phyloP scores from a whole-genome alignment of 1,140 invertebrate genomes.

The Caenorhabditis tropicalis region DNA sequence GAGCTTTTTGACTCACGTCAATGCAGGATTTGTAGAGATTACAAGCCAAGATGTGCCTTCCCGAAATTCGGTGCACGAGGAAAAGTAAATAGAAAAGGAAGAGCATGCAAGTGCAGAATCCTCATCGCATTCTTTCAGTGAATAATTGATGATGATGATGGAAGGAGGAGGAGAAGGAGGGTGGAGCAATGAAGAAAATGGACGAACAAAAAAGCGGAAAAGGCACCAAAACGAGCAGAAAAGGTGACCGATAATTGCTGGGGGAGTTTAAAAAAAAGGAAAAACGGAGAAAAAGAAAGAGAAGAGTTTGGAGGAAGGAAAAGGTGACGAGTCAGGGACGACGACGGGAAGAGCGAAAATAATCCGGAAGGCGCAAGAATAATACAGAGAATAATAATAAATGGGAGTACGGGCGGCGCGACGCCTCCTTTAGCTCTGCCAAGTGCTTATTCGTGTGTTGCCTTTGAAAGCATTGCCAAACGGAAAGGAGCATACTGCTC shows the following conservation, averaged over 20 bases:
- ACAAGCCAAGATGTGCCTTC: background rate
- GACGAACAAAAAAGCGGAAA: background rate
- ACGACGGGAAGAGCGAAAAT: background rate
- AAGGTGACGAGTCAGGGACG: conserved; percentile 1
- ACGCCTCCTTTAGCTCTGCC: conserved; percentile 7
- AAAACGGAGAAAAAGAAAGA: background rate
- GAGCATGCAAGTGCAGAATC: conserved; percentile 1
- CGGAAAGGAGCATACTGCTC: background rate
- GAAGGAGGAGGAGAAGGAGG: background rate
- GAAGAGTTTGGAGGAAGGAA: conserved; percentile 13
- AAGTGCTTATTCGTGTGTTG: conserved; percentile 16
- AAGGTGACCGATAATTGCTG: conserved; percentile 7
- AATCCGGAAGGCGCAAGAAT: conserved; percentile 28
- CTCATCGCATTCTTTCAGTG: conserved; percentile 17
- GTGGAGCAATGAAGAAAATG: background rate
- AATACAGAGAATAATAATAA: conserved; percentile 42
- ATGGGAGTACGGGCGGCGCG: background rate
- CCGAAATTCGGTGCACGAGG: background rate
- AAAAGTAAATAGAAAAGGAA: background rate
- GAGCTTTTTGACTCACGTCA: background rate
- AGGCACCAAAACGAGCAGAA: background rate
- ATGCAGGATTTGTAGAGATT: background rate
- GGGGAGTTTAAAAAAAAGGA: background rate
- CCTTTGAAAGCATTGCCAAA: conserved; percentile 2
- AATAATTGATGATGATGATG: conserved; percentile 26